phyloP scores from a whole-genome alignment of 2,888 invertebrate genomes.

The Cheiracanthium punctorium region DNA sequence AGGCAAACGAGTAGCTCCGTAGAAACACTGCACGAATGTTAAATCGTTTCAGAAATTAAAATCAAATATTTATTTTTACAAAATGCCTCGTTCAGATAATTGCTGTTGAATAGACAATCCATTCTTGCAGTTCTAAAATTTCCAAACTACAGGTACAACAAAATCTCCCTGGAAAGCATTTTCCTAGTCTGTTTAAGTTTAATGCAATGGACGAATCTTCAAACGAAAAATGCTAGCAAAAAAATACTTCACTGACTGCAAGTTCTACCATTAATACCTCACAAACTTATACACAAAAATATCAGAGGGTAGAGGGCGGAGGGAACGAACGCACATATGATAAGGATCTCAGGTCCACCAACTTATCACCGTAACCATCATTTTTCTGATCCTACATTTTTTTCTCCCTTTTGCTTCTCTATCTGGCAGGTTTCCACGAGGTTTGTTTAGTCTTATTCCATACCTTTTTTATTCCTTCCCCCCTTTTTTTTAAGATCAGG shows the following conservation, averaged over 20 bases:
- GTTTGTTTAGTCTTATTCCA: constrained; percentile 69
- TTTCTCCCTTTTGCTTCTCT: constrained; percentile 26
- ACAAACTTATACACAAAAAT: background rate
- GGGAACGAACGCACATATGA: constrained; percentile 44
- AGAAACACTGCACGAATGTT: too few species aligned
- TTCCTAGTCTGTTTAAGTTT: background rate
- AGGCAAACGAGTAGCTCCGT: too few species aligned
- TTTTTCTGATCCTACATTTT: constrained; percentile 63
- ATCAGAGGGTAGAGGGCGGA: too few species aligned
- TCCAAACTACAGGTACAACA: too few species aligned
- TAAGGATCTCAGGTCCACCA: constrained; percentile 57
- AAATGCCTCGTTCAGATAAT: too few species aligned
- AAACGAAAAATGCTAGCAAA: background rate
- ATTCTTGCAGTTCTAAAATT: too few species aligned
- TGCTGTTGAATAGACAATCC: too few species aligned
- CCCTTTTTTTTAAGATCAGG: constrained; percentile 57
- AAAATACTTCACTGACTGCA: background rate
- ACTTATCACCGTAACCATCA: constrained; percentile 69
- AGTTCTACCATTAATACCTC: background rate
- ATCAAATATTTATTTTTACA: too few species aligned
- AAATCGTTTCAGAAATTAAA: too few species aligned
- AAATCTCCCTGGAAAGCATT: too few species aligned
- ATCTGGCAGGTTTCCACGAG: constrained; percentile 64
- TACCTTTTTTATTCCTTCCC: constrained; percentile 27
- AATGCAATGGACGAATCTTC: background rate